phyloP scores from a whole-genome alignment of 2,113 vertebrate species.

The Charadrius vociferus region DNA sequence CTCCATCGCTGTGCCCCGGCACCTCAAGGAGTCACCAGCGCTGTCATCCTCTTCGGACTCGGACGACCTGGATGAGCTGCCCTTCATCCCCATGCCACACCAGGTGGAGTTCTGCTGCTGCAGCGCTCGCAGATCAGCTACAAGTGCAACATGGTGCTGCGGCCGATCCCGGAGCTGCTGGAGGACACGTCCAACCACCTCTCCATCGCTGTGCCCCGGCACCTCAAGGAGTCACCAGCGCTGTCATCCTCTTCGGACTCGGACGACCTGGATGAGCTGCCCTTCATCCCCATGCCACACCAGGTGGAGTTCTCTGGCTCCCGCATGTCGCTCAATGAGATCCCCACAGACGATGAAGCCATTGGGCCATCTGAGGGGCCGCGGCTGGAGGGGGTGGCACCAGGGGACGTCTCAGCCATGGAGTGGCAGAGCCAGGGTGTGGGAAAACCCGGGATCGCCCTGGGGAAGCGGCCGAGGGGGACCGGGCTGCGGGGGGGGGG shows the following conservation, averaged over 20 bases:
- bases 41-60: constrained; percentile 95
- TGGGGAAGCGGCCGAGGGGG: constrained; percentile 53
- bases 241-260: constrained; percentile 95
- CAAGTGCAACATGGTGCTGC: constrained; percentile 96
- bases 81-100: constrained; percentile 92
- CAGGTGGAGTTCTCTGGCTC: constrained; percentile 92
- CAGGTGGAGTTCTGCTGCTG: constrained; percentile 89
- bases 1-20: constrained; percentile 89
- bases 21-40: constrained; percentile 85
- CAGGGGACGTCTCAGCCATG: constrained; percentile 46
- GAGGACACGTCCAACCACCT: constrained; percentile 89
- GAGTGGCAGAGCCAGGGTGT: constrained; percentile 66
- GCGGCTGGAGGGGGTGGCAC: constrained; percentile 3
- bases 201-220: constrained; percentile 89
- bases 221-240: constrained; percentile 85
- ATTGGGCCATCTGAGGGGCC: constrained; percentile 65
- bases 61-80: constrained; percentile 92
- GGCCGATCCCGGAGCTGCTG: constrained; percentile 91
- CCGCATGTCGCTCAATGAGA: constrained; percentile 90
- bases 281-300: constrained; percentile 92
- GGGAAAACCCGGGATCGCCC: neutral
- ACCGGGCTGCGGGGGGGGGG: neutral
- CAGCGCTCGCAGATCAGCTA: constrained; percentile 96
- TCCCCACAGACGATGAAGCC: constrained; percentile 85
- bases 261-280: constrained; percentile 92